phyloP scores from a whole-genome alignment of 2,113 vertebrate species.

The Platysternon megacephalum region DNA sequence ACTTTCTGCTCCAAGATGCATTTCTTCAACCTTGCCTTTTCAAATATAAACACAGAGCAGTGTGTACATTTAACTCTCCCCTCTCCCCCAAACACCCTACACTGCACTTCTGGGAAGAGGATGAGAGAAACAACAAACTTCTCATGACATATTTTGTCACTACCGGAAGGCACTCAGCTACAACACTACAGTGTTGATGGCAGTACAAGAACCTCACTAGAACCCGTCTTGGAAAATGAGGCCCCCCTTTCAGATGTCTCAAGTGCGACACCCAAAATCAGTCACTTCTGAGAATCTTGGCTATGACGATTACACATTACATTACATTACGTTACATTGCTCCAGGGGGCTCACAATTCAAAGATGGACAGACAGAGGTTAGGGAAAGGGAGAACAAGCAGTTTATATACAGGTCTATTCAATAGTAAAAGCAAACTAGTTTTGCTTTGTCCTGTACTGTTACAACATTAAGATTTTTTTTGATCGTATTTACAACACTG shows the following conservation, averaged over 20 bases:
- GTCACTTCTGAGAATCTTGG: too few species aligned
- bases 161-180: neutral
- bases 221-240: neutral
- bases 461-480: neutral
- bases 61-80: too few species aligned
- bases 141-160: neutral
- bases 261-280: neutral
- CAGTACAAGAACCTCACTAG: neutral
- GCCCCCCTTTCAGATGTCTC: neutral
- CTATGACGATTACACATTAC: too few species aligned
- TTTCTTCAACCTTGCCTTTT: too few species aligned
- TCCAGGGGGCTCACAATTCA: neutral
- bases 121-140: neutral
- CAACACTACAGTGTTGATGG: neutral
- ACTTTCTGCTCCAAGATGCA: too few species aligned
- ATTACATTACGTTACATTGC: neutral
- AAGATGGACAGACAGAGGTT: neutral
- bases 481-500: neutral
- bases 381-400: neutral
- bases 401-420: neutral
- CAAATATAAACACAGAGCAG: too few species aligned
- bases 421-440: neutral
- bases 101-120: neutral
- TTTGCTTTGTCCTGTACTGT: neutral
- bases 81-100: too few species aligned